phyloP scores from a whole-genome alignment of 2,113 vertebrate genomes.

The Rallus limicola region DNA sequence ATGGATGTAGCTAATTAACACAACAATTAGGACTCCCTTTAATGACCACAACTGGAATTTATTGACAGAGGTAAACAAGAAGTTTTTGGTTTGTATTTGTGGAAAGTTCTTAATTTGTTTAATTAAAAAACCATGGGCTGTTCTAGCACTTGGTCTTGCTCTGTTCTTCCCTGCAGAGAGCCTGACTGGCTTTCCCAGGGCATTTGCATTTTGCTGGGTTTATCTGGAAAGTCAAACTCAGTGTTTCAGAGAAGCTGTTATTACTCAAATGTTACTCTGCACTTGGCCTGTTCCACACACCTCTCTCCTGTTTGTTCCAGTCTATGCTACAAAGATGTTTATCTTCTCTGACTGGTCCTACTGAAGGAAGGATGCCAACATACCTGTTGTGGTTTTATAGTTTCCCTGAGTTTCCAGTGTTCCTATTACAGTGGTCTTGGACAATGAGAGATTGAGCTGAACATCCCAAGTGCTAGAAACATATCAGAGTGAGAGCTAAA shows the following conservation, averaged over 20 bases:
- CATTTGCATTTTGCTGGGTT: neutral
- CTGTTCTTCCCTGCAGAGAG: neutral
- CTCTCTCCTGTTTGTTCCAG: neutral
- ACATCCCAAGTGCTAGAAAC: neutral
- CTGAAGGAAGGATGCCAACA: neutral
- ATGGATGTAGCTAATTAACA: conserved; percentile 21
- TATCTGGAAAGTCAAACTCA: neutral
- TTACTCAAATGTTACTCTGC: neutral
- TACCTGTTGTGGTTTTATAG: neutral
- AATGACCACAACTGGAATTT: neutral
- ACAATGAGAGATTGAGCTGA: no score
- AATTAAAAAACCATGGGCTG: neutral
- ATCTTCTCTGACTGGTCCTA: neutral
- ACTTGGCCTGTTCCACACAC: neutral
- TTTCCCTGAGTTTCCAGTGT: neutral
- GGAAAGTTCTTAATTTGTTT: neutral
- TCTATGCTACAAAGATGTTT: neutral
- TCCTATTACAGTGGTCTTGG: neutral
- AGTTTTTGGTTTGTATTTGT: neutral
- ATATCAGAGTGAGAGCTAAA: neutral
- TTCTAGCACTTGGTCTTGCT: neutral
- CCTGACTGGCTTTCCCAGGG: neutral
- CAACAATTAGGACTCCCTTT: neutral
- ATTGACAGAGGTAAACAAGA: neutral
- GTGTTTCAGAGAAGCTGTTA: neutral